These are phyloP conservation scores for Thecophora atra DNA, from an alignment of 2,888 invertebrate species.

Conservation along the genomic window DNA sequence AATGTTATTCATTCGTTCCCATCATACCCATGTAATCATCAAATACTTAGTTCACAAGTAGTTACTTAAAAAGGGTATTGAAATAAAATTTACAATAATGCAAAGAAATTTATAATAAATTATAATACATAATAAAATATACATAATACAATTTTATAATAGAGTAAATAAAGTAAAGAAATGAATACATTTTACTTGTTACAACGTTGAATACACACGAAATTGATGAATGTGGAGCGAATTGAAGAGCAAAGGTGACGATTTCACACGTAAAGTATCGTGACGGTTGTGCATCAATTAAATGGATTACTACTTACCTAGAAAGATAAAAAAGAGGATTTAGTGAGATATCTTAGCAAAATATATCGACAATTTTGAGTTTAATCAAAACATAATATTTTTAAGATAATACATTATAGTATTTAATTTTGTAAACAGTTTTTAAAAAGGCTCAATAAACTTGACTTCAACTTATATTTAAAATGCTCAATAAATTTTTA, in stretches of 20 bases:
- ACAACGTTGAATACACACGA: constrained; percentile 30
- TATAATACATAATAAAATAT: constrained; percentile 22
- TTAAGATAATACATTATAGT: too few species aligned
- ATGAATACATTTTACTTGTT: constrained; percentile 34
- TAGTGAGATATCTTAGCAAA: background rate
- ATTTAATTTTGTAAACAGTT: too few species aligned
- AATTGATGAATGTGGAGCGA: constrained; percentile 44
- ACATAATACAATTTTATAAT: constrained; percentile 20
- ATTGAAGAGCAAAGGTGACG: constrained; percentile 1
- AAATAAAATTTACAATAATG: too few species aligned
- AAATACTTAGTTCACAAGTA: too few species aligned
- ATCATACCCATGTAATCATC: too few species aligned
- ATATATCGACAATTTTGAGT: background rate
- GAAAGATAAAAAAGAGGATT: constrained; percentile 33
- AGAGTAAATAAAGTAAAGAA: too few species aligned
- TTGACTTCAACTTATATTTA: too few species aligned
- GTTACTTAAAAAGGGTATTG: too few species aligned
- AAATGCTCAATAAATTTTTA: too few species aligned
- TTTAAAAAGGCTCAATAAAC: too few species aligned
- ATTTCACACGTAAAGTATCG: background rate
- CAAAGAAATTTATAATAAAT: background rate
- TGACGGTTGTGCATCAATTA: background rate
- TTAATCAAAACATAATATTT: too few species aligned
- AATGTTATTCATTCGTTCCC: too few species aligned
- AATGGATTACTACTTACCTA: constrained; percentile 41